A percentile compares a stretch with the other conserved stretches of the same genome.
Evolutionary conservation across 2,888 invertebrate species (phyloP).

Genomic region (Magallana nippona): DNA sequence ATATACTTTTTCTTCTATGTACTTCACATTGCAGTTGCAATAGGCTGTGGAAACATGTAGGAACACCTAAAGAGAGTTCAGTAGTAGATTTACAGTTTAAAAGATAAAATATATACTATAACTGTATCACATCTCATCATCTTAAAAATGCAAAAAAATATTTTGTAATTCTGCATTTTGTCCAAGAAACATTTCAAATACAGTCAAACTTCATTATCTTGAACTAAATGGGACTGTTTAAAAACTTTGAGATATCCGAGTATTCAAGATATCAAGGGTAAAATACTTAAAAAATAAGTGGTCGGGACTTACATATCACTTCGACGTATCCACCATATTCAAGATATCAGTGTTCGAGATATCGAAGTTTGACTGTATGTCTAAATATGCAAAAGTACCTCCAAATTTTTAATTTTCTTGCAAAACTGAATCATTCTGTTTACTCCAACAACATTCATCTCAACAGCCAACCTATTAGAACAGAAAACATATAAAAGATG

Average conservation of each 20-base stretch:
- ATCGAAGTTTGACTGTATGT: too few relatives aligned
- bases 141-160: too few relatives aligned
- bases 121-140: neutral
- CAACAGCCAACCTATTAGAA: constrained; percentile 85
- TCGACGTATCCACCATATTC: too few relatives aligned
- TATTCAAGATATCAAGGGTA: too few relatives aligned
- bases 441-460: constrained; percentile 94
- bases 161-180: neutral
- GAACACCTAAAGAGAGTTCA: constrained; percentile 59
- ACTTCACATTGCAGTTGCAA: constrained; percentile 87
- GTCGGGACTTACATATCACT: too few relatives aligned
- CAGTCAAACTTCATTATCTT: too few relatives aligned
- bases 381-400: constrained; percentile 81
- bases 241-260: too few relatives aligned
- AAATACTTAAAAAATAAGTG: too few relatives aligned
- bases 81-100: too few relatives aligned
- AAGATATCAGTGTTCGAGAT: too few relatives aligned
- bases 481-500: neutral
- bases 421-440: constrained; percentile 88
- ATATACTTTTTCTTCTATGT: constrained; percentile 88
- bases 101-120: neutral
- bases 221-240: too few relatives aligned
- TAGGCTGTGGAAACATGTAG: constrained; percentile 94
- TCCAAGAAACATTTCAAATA: neutral
- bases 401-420: constrained; percentile 88